Percentiles rank a stretch among this genome's conserved stretches.
Conservation (phyloP, 2,888 invertebrate genomes). For the Tinea semifulvella region DNA sequence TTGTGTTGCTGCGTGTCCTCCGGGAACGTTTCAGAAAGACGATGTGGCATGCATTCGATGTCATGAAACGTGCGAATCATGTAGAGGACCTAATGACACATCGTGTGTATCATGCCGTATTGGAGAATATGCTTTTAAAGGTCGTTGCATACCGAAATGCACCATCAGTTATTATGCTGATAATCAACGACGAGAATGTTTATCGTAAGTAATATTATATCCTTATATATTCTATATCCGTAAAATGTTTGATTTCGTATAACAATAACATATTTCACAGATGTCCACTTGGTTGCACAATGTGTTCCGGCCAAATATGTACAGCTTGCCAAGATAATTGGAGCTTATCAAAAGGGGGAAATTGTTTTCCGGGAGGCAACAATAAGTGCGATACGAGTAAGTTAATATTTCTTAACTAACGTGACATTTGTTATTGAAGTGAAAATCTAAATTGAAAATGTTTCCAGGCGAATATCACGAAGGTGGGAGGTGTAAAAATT, state of each 20-base stretch:
- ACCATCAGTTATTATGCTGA: slow-evolving; percentile 79
- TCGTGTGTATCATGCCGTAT: slow-evolving; percentile 83
- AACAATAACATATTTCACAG: slow-evolving; percentile 31
- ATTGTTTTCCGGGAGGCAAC: slow-evolving; percentile 78
- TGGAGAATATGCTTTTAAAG: slow-evolving; percentile 76
- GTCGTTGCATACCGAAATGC: slow-evolving; percentile 77
- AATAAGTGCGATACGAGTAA: slow-evolving; percentile 79
- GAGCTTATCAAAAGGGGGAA: slow-evolving; percentile 76
- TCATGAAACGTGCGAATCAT: slow-evolving; percentile 82
- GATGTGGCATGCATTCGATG: slow-evolving; percentile 85
- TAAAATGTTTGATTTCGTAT: not conserved
- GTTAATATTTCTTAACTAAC: slow-evolving; percentile 29
- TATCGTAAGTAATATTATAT: slow-evolving; percentile 56
- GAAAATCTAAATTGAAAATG: slow-evolving; percentile 19
- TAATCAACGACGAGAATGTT: slow-evolving; percentile 79
- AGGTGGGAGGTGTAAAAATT: slow-evolving; percentile 78
- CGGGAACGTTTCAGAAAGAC: slow-evolving; percentile 85
- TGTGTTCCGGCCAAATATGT: slow-evolving; percentile 77
- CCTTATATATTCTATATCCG: not conserved
- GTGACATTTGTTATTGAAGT: not conserved
- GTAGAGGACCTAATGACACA: slow-evolving; percentile 78
- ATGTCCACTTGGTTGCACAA: slow-evolving; percentile 81
- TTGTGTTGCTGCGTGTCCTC: slow-evolving; percentile 86
- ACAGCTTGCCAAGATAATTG: slow-evolving; percentile 78
- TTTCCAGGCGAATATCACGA: slow-evolving; percentile 78